A percentile compares a stretch with the other conserved stretches of the same genome.
Evolutionary conservation across 2,888 invertebrate genomes (phyloP).

Genomic region (Melikaiella ostensackeni): DNA sequence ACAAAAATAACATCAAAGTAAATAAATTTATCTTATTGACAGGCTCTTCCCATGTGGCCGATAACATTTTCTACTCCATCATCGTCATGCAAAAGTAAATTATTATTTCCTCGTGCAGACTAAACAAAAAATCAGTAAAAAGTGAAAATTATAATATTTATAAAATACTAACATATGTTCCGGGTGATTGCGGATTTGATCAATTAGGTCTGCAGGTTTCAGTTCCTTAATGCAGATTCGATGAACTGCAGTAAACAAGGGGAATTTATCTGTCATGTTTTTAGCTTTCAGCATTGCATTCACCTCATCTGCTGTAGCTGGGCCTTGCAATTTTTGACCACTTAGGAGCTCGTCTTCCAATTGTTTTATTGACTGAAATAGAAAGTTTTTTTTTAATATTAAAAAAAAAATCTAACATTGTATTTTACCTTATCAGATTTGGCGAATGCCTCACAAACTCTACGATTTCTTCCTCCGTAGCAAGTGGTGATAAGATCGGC

Average conservation of each 20-base stretch:
- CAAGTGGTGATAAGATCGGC: constrained; percentile 85
- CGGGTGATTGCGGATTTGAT: constrained; percentile 95
- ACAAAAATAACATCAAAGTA: background rate
- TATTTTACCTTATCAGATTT: constrained; percentile 79
- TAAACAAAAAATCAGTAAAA: too few species aligned
- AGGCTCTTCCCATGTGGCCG: too few species aligned
- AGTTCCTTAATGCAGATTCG: constrained; percentile 93
- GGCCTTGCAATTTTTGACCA: constrained; percentile 98
- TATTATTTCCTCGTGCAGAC: too few species aligned
- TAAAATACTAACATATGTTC: constrained; percentile 92
- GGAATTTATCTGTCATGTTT: constrained; percentile 94
- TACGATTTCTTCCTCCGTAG: constrained; percentile 83
- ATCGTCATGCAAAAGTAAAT: too few species aligned
- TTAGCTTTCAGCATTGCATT: constrained; percentile 94
- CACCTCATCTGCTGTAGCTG: constrained; percentile 97
- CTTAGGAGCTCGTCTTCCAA: constrained; percentile 96
- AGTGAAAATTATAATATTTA: background rate
- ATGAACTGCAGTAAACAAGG: constrained; percentile 96
- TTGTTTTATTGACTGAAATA: constrained; percentile 85
- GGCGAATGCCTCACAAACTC: constrained; percentile 82
- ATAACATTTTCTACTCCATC: too few species aligned
- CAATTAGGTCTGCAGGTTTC: constrained; percentile 89
- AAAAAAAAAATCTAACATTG: background rate
- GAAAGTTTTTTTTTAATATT: too few species aligned
- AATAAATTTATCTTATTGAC: constrained; percentile 6